phyloP scores from a whole-genome alignment of 2,113 vertebrate genomes.

The Suricata suricatta region DNA sequence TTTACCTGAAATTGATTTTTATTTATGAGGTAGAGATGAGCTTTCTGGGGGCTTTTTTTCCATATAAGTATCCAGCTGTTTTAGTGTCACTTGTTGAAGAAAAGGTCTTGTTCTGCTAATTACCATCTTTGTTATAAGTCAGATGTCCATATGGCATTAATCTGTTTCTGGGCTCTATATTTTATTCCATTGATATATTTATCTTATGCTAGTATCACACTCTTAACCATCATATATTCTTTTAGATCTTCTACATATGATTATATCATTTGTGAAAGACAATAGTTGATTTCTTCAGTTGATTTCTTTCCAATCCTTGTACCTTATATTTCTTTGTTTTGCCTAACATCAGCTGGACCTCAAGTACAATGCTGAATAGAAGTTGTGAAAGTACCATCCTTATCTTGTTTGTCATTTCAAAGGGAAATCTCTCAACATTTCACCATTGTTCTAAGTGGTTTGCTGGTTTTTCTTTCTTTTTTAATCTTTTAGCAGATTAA shows the following conservation, averaged over 20 bases:
- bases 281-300: background rate
- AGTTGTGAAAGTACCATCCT: background rate
- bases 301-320: background rate
- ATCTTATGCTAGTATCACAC: background rate
- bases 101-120: background rate
- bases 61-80: background rate
- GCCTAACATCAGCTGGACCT: background rate
- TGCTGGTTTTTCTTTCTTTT: background rate
- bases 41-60: background rate
- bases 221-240: background rate
- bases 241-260: background rate
- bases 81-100: constrained; percentile 4
- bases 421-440: constrained; percentile 21
- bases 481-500: constrained; percentile 10
- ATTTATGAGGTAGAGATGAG: background rate
- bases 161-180: background rate
- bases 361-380: background rate
- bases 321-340: background rate
- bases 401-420: constrained; percentile 23
- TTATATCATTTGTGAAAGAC: background rate
- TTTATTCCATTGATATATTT: background rate
- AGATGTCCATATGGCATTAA: background rate
- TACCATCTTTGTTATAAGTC: background rate
- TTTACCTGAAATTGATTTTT: constrained; percentile 27
- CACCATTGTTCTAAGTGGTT: background rate